Evolutionary conservation across 2,113 vertebrate species (phyloP).

Genomic region (Zapus hudsonius): DNA sequence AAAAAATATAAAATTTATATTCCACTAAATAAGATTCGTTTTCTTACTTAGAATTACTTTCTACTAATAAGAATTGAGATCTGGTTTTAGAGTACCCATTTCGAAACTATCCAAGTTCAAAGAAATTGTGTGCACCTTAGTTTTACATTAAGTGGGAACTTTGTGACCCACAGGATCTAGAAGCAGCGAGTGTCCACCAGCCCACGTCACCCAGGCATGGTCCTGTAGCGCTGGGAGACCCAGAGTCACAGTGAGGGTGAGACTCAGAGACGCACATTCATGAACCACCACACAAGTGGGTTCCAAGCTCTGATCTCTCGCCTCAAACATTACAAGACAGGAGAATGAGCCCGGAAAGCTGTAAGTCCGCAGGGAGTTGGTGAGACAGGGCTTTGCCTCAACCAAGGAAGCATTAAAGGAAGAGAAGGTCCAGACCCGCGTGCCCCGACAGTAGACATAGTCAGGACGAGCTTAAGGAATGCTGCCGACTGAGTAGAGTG

Average conservation of each 20-base stretch:
- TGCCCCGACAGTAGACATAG: no score
- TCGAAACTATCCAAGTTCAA: not conserved
- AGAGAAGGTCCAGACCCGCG: not conserved
- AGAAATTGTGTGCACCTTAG: not conserved
- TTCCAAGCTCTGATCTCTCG: no score
- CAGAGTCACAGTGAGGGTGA: no score
- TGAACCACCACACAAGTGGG: no score
- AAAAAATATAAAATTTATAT: not conserved
- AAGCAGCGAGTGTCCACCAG: not conserved
- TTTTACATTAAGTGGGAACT: not conserved
- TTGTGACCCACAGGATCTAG: not conserved
- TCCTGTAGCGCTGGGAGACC: no score
- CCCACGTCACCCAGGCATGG: not conserved
- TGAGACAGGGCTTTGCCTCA: not conserved
- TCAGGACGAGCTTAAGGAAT: not conserved
- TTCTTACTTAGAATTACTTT: not conserved
- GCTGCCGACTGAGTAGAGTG: not conserved
- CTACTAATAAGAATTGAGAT: not conserved
- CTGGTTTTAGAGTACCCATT: not conserved
- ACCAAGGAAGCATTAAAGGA: not conserved
- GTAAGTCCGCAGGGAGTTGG: no score
- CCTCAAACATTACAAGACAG: no score
- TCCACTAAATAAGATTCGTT: no score
- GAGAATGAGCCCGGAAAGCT: fast-evolving
- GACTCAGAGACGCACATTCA: no score